Base-by-base conservation (phyloP, 2,113 vertebrate genomes). In the Chamaea fasciata region DNA sequence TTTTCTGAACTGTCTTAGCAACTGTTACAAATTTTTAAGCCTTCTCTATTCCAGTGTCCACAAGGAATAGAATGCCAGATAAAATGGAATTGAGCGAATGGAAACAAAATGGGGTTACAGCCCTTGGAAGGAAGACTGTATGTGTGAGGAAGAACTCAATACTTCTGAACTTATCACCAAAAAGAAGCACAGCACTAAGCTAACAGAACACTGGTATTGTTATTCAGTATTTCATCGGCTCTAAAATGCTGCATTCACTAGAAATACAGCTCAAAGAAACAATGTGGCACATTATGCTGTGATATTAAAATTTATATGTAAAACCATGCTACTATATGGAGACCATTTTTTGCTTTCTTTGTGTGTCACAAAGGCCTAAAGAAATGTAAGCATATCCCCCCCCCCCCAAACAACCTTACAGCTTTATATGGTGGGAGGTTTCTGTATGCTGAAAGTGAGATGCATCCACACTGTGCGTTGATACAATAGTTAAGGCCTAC, bases 401-500 rank as follows among this genome's bases (percentile, higher is more conserved):
- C 9, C 10, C 42, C 90, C 46, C 53, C 74, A 92, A 92, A 24
- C 42, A 90, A 33, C 31, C 9, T 52, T 42, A 33, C 15, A 52
- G 20, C 31, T 56, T 39, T 37, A 6, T 19, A 15, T 8, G 41
- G 16, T 0, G 6, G 26, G 22, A 79, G 6, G 20, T 41, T 91
- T 79, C 39, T 56, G 63, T n/a, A 13, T 10, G 31, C 35, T 53
- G 13, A 33, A 70, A 57, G 28, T 26, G 41, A 77, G 27, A 68
- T 2, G 2, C 4, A 7, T 53, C 30, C 27, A 8, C 3, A 35
- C 9, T 3, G 8, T 2, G 2, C 15, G n/a, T 2, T 19, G 28
- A 50, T 14, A 78, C 10, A 64, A 19, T 0, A 42, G 19, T 24
- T 28, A 65, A 39, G 70, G 47, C 71, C 53, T 55, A 27, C 50